Conservation (phyloP, 1,140 invertebrate species). For the Drosophila arawakana region DNA sequence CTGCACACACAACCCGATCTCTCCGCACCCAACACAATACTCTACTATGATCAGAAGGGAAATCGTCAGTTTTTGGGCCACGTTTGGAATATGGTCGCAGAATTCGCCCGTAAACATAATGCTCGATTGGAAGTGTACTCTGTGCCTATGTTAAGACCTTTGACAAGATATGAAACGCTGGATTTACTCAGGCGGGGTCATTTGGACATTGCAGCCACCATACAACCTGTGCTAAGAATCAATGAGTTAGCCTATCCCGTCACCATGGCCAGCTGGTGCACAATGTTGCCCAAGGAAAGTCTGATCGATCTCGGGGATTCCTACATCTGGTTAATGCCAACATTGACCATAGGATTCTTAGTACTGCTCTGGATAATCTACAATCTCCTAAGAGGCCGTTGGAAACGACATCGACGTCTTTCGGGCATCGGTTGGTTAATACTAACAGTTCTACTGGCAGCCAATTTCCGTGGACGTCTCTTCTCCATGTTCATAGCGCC, state of each 20-base stretch:
- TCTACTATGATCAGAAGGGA: conserved; percentile 44
- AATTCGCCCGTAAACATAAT: conserved; percentile 48
- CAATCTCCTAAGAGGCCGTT: conserved; percentile 15
- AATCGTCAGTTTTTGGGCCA: conserved; percentile 46
- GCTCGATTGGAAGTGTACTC: conserved; percentile 34
- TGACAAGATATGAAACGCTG: conserved; percentile 41
- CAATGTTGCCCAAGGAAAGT: conserved; percentile 57
- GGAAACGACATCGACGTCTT: conserved; percentile 25
- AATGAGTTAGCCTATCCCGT: conserved; percentile 54
- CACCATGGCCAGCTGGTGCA: conserved; percentile 55
- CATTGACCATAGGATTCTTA: conserved; percentile 18
- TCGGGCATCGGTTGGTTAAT: conserved; percentile 46
- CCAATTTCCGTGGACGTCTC: conserved; percentile 50
- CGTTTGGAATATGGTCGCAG: conserved; percentile 59
- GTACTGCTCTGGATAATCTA: conserved; percentile 28
- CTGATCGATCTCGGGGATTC: conserved; percentile 26
- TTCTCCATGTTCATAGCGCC: conserved; percentile 37
- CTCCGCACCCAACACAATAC: conserved; percentile 63
- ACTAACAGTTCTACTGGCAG: conserved; percentile 30
- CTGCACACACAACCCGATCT: conserved; percentile 59
- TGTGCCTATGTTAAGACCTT: conserved; percentile 12
- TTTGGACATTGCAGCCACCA: conserved; percentile 55
- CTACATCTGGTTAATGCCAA: conserved; percentile 17
- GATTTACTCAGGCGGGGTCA: conserved; percentile 34
- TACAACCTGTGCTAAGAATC: conserved; percentile 49